These are phyloP conservation scores for Drosophila biarmipes DNA, from an alignment of 1,140 invertebrate species.

Conservation along the genomic window DNA sequence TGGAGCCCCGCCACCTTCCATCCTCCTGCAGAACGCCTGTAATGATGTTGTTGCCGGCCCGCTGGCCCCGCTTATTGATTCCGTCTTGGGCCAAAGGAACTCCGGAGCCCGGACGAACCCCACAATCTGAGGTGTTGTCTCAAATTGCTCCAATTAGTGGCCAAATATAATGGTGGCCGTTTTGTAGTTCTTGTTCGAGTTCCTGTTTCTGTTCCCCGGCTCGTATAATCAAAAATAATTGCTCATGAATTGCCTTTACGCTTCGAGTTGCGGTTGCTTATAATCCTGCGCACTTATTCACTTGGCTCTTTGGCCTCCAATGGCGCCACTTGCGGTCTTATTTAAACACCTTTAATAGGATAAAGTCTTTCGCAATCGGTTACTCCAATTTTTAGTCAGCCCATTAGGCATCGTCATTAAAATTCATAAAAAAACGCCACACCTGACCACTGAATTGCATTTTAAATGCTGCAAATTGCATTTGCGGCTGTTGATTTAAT, in stretches of 20 bases:
- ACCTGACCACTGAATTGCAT: conserved; percentile 28
- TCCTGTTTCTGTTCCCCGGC: conserved; percentile 1
- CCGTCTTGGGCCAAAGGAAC: conserved; percentile 22
- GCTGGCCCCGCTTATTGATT: conserved; percentile 66
- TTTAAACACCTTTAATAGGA: conserved; percentile 13
- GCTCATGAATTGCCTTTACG: conserved; percentile 74
- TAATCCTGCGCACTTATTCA: conserved; percentile 9
- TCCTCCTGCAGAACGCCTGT: conserved; percentile 24
- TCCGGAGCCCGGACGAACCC: not conserved
- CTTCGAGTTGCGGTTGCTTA: conserved; percentile 23
- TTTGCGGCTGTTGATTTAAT: conserved; percentile 61
- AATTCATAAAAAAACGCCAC: conserved; percentile 28
- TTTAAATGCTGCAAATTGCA: conserved; percentile 32
- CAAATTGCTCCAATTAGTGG: conserved; percentile 81
- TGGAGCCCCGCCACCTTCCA: conserved; percentile 3
- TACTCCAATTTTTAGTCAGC: conserved; percentile 5
- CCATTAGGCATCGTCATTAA: conserved; percentile 46
- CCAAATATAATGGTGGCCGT: conserved; percentile 75
- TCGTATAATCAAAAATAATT: conserved; percentile 73
- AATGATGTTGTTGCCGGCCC: conserved; percentile 56
- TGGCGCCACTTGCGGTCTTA: conserved; percentile 30
- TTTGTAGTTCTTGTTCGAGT: conserved; percentile 55
- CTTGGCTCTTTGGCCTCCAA: conserved; percentile 2
- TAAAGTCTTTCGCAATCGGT: conserved; percentile 9
- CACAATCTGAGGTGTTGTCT: conserved; percentile 70